Base-by-base conservation (phyloP, 37 sponge, comb jelly and placozoan species). In the Amphimedon queenslandica region DNA sequence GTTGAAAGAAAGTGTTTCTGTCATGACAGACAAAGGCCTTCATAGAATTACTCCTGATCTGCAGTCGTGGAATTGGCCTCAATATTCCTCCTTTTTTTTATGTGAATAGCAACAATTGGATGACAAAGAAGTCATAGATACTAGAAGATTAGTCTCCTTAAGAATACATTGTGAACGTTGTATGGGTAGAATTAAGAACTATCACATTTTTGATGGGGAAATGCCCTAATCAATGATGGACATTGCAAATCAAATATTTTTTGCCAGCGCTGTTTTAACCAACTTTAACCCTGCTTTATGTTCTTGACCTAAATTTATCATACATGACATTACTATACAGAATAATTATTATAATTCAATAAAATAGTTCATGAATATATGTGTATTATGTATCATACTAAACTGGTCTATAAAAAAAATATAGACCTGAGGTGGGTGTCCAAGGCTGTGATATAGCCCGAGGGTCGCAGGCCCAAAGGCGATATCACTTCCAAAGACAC, bases 11-110 rank as follows among this genome's bases (percentile, higher is more conserved):
- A 80, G 87, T 47, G 87, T 79, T 42, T 42, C 58, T 29, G 42
- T 86, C 5, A 86, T 86, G 87, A 80, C 87, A 20, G 87, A 86
- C 55, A 51, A 76, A 33, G 77, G 87, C 13, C 71, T 84, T 37
- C 67, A 70, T 23, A 66, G 77, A n/a, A n/a, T n/a, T n/a, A n/a
- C n/a, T n/a, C n/a, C n/a, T n/a, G n/a, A n/a, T n/a, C n/a, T n/a
- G n/a, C 69, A 77, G 37, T 78, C 78, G 6, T 31, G 73, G 80
- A 23, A 66, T 71, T 53, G n/a, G 18, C 4, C 51, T 78, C 29
- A 78, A 78, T 37, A 68, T 78, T 35, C 79, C 79, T 24, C 79
- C 79, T 1, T 38, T 57, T 4, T n/a, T 4, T 43, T 68, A 31
- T 18, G 60, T 35, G 63, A 39, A 0, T 1, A 53, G 24, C 21